phyloP scores from a whole-genome alignment of 2,113 vertebrate genomes.

The Gopherus flavomarginatus region DNA sequence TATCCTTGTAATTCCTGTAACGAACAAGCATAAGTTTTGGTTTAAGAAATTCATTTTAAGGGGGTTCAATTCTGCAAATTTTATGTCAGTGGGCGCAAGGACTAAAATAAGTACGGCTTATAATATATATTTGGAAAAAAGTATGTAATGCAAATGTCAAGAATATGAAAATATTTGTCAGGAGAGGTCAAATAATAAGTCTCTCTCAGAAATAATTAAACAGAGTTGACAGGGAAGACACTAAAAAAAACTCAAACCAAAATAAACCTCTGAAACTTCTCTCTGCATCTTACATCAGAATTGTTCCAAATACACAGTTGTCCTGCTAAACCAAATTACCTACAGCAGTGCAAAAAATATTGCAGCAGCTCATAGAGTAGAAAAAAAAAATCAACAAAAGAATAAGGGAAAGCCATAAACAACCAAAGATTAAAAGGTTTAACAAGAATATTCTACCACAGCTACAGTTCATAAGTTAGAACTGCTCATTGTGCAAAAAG shows the following conservation, averaged over 20 bases:
- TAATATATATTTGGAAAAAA: neutral
- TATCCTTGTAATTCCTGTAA: conserved; percentile 34
- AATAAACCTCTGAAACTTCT: neutral
- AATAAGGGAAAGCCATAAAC: conserved; percentile 34
- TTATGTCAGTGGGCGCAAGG: neutral
- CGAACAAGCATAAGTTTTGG: conserved; percentile 33
- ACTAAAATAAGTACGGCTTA: neutral
- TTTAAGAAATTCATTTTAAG: neutral
- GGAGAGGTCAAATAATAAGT: conserved; percentile 50
- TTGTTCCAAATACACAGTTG: conserved; percentile 42
- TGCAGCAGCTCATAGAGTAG: neutral
- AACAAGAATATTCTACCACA: conserved; percentile 40
- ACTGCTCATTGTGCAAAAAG: neutral
- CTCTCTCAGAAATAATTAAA: conserved; percentile 58
- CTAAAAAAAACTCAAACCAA: neutral
- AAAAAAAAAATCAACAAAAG: neutral
- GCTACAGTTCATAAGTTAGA: conserved; percentile 42
- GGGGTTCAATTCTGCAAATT: neutral
- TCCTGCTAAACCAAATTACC: conserved; percentile 21
- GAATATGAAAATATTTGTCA: conserved; percentile 47
- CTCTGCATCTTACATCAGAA: neutral
- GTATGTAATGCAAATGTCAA: conserved; percentile 51
- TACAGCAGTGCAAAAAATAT: conserved; percentile 29
- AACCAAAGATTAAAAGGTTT: conserved; percentile 56
- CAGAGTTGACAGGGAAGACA: conserved; percentile 39